phyloP scores from a whole-genome alignment of 2,113 vertebrate species.

The Synodontis membranacea region DNA sequence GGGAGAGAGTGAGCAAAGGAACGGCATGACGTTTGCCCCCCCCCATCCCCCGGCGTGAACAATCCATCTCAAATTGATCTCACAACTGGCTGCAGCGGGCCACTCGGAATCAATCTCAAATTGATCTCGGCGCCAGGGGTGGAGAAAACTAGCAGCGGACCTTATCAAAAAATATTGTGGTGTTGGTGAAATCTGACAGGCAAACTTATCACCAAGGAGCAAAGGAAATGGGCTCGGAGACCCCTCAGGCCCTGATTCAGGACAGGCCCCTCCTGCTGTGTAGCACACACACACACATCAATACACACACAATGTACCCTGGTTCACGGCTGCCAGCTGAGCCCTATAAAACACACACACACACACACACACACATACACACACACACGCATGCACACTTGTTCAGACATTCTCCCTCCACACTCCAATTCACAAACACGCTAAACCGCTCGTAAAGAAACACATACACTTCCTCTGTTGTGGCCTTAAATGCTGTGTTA shows the following conservation, averaged over 20 bases:
- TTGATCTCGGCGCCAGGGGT: constrained; percentile 81
- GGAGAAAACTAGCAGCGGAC: constrained; percentile 78
- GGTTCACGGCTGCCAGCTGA: constrained; percentile 32
- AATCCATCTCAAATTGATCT: constrained; percentile 84
- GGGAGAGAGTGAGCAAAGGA: constrained; percentile 50
- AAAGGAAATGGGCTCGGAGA: constrained; percentile 76
- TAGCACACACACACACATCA: constrained; percentile 16
- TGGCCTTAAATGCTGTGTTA: not conserved
- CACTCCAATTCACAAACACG: not conserved
- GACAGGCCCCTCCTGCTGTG: constrained; percentile 56
- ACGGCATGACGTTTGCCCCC: constrained; percentile 72
- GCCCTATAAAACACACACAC: constrained; percentile 24
- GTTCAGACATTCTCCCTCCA: not conserved
- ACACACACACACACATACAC: not conserved
- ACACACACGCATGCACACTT: not conserved
- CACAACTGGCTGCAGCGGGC: constrained; percentile 73
- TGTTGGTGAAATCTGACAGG: constrained; percentile 80
- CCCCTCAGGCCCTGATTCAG: constrained; percentile 67
- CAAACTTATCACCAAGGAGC: constrained; percentile 79
- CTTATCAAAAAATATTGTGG: constrained; percentile 84
- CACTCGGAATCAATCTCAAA: constrained; percentile 82
- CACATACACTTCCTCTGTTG: constrained; percentile 8
- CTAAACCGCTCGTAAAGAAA: constrained; percentile 38
- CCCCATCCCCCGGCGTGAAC: constrained; percentile 75
- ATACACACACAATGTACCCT: not conserved